Conservation (phyloP, 1,140 invertebrate species). For the Drosophila lowei region DNA sequence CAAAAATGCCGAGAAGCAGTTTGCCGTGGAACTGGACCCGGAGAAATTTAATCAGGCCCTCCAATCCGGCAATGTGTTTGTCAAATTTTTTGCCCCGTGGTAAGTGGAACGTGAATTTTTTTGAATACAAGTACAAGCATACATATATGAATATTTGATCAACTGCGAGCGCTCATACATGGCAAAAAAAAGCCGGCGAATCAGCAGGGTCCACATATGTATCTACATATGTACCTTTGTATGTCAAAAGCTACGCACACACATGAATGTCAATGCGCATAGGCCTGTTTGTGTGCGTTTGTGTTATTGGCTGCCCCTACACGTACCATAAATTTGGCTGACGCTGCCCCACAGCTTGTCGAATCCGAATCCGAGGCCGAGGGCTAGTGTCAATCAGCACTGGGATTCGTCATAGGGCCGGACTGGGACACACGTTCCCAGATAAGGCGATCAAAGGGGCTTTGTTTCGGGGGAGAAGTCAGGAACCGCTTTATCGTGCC, state of each 20-base stretch:
- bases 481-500: not conserved
- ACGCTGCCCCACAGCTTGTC: conserved; percentile 1
- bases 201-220: not conserved
- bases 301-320: not conserved
- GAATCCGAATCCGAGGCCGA: not conserved
- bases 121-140: too few species aligned
- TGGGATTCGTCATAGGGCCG: conserved; percentile 25
- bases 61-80: conserved; percentile 87
- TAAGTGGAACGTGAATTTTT: conserved; percentile 71
- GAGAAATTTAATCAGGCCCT: conserved; percentile 88
- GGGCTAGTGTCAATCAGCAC: not conserved
- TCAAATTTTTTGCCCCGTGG: conserved; percentile 92
- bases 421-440: conserved; percentile 33
- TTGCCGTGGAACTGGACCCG: conserved; percentile 69
- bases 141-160: conserved; percentile 6
- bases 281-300: conserved; percentile 1
- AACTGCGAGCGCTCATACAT: not conserved
- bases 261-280: not conserved
- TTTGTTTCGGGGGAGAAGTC: conserved; percentile 18
- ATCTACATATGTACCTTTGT: too few species aligned
- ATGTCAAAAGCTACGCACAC: conserved; percentile 9
- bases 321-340: conserved; percentile 15
- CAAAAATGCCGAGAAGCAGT: conserved; percentile 54
- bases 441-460: conserved; percentile 46
- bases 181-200: conserved; percentile 20